Conservation (phyloP, 2,888 invertebrate species). For the Drosophila peninsularis region DNA sequence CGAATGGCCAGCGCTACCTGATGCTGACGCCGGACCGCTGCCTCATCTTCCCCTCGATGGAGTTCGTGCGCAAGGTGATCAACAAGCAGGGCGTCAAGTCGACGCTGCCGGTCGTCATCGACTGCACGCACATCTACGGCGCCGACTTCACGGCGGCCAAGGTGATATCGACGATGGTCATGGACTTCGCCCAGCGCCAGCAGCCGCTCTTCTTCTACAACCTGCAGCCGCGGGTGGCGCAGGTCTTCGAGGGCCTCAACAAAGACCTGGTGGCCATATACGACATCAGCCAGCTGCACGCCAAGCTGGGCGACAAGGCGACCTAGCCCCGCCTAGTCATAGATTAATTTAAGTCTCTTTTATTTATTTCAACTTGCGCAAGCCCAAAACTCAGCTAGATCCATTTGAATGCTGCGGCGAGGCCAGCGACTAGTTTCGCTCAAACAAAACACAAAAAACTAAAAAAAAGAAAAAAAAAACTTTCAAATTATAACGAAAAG, state of each 20-base stretch:
- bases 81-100: constrained; percentile 91
- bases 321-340: constrained; percentile 54
- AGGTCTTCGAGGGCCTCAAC: constrained; percentile 91
- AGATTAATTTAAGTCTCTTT: constrained; percentile 53
- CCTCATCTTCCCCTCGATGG: constrained; percentile 95
- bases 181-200: constrained; percentile 89
- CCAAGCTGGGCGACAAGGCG: constrained; percentile 85
- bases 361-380: constrained; percentile 48
- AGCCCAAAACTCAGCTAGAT: constrained; percentile 37
- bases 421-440: constrained; percentile 63
- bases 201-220: constrained; percentile 93
- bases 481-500: constrained; percentile 7
- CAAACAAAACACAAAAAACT: constrained; percentile 6
- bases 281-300: constrained; percentile 90
- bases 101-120: constrained; percentile 91
- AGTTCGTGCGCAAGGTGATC: constrained; percentile 93
- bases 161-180: constrained; percentile 90
- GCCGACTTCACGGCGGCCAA: constrained; percentile 95
- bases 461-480: constrained; percentile 4
- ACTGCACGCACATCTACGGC: constrained; percentile 94
- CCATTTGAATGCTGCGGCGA: constrained; percentile 54
- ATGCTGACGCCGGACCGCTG: constrained; percentile 95
- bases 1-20: constrained; percentile 89
- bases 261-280: constrained; percentile 91
- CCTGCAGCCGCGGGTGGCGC: constrained; percentile 92